Evolutionary conservation across 1,140 invertebrate species (phyloP), one percentile per base, ranked within the genome.

Genomic region (Mya arenaria): DNA sequence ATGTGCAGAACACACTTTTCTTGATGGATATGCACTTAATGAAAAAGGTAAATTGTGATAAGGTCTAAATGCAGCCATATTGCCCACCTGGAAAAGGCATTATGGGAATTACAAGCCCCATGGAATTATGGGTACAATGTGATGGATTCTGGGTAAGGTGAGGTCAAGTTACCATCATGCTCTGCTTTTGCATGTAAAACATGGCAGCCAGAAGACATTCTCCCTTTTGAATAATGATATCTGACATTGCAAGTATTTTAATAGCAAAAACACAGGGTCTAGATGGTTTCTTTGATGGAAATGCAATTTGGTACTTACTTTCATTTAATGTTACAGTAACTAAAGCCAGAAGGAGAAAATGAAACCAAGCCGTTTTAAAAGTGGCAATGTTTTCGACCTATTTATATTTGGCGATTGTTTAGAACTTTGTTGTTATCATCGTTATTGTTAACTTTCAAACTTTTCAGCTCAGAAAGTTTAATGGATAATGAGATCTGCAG

Each of bases 141-240:
- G 25, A 52, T 17, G 48, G 48, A 17, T 52, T 52, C 19, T 52
- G 48, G 48, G 48, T 52, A 52, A 52, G 2, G 19, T 52, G 48
- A 52, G 48, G 48, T 52, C 48, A 52, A 23, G 25, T 52, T 52
- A n/a, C 48, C 19, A 23, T 52, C 17, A 52, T n/a, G 25, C 48
- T 52, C 48, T 52, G 48, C 48, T 52, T 17, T 52, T 52, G 48
- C 48, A 52, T 52, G 48, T 52, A 52, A 52, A 52, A 52, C 48
- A 52, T 52, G 48, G 48, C 48, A 52, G 19, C 25, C 17, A 23
- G 25, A 23, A n/a, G 48, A 52, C 25, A 23, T n/a, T 17, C 25
- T 8, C 48, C 25, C 17, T n/a, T 17, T 17, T 52, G 48, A 52
- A 52, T 52, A 52, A 52, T 52, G 48, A 52, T 17, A n/a, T 52